Conservation (phyloP, 2,113 vertebrate genomes). For the Larimichthys polyactis region DNA sequence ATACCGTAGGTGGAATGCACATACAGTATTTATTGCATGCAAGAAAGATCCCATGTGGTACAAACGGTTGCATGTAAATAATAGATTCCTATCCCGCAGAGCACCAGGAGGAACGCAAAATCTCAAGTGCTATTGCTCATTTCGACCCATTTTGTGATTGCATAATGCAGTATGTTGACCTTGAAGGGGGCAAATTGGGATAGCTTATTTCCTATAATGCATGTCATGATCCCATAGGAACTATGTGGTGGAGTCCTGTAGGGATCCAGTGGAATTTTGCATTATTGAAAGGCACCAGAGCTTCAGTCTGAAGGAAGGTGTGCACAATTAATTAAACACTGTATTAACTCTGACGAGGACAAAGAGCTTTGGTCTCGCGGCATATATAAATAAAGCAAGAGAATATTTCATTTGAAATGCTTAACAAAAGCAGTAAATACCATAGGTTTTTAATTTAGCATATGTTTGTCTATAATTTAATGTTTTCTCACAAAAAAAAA, state of each 20-base stretch:
- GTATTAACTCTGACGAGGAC: slow-evolving; percentile 21
- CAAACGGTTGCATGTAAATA: slow-evolving; percentile 64
- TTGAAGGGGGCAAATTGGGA: slow-evolving; percentile 41
- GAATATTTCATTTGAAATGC: background rate
- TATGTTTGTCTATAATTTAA: background rate
- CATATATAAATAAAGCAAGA: background rate
- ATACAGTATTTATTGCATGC: slow-evolving; percentile 54
- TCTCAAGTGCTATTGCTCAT: slow-evolving; percentile 48
- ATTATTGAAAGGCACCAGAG: slow-evolving; percentile 50
- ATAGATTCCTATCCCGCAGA: slow-evolving; percentile 47
- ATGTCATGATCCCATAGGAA: slow-evolving; percentile 56
- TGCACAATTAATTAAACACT: slow-evolving; percentile 41
- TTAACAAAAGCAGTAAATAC: background rate
- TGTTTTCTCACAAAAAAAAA: background rate
- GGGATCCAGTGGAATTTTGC: slow-evolving; percentile 42
- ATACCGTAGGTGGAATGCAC: slow-evolving; percentile 29
- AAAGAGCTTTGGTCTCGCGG: background rate
- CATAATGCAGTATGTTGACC: slow-evolving; percentile 53
- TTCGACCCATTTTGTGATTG: slow-evolving; percentile 60
- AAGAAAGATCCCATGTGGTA: slow-evolving; percentile 55
- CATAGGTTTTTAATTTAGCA: background rate
- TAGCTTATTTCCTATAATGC: slow-evolving; percentile 52
- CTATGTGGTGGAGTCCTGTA: slow-evolving; percentile 11
- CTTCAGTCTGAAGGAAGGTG: slow-evolving; percentile 15
- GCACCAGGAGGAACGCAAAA: slow-evolving; percentile 33